Conservation (phyloP, 2,113 vertebrate genomes). For the Gallinago undulata region DNA sequence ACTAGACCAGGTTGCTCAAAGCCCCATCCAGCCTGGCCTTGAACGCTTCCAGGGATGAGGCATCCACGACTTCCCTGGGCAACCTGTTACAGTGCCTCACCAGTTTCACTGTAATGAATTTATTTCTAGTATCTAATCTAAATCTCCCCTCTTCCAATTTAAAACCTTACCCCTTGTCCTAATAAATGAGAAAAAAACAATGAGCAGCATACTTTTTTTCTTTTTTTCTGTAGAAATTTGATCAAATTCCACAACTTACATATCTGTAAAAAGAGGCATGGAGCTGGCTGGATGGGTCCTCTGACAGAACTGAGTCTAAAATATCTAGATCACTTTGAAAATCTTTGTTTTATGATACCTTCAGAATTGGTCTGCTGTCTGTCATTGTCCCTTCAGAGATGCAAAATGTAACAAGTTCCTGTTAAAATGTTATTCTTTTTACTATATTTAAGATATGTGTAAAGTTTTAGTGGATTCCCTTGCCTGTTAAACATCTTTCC, state of each 20-base stretch:
- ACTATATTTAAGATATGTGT: background rate
- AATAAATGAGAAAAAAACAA: background rate
- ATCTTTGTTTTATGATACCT: background rate
- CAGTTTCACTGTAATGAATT: no score
- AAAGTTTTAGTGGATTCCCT: slow-evolving; percentile 5
- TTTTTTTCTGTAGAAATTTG: background rate
- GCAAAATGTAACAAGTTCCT: background rate
- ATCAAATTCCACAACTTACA: background rate
- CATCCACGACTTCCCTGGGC: no score
- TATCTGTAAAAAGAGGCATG: background rate
- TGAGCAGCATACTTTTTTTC: background rate
- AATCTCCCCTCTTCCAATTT: no score
- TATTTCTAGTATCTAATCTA: no score
- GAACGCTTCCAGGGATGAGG: no score
- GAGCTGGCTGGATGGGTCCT: background rate
- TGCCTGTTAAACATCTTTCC: slow-evolving; percentile 3
- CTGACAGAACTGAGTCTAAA: background rate
- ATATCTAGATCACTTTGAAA: background rate
- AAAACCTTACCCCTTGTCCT: no score
- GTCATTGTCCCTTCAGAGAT: background rate
- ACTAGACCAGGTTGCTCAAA: no score
- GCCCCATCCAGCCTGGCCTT: no score
- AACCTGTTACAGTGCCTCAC: no score
- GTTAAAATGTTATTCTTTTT: background rate
- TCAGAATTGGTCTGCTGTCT: background rate